phyloP scores from a whole-genome alignment of 2,113 vertebrate species.

The Pelodiscus sinensis region DNA sequence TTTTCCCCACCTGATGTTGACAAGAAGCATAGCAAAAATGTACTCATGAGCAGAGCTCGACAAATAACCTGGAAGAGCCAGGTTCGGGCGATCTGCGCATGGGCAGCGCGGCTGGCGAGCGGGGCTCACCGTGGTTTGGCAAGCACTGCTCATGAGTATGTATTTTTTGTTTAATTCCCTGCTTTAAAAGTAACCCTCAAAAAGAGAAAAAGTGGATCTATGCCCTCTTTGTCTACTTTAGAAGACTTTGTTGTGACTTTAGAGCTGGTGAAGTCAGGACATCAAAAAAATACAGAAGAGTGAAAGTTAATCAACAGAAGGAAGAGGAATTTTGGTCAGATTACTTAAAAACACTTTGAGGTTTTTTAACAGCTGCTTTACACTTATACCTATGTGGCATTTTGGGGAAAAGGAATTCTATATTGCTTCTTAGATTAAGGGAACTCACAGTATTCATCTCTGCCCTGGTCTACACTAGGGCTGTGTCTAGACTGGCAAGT shows the following conservation, averaged over 20 bases:
- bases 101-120: no score
- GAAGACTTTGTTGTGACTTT: not conserved
- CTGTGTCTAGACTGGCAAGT: no score
- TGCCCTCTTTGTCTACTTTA: not conserved
- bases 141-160: not conserved
- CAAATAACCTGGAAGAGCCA: no score
- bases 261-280: not conserved
- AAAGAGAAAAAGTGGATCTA: not conserved
- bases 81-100: no score
- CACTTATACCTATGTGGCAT: not conserved
- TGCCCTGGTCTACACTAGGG: no score
- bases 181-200: not conserved
- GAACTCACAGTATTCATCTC: not conserved
- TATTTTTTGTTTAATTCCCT: not conserved
- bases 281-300: not conserved
- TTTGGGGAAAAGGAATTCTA: not conserved
- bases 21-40: not conserved
- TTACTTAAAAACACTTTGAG: not conserved
- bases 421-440: not conserved
- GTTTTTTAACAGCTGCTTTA: not conserved
- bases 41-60: no score
- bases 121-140: no score
- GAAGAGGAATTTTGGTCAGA: not conserved
- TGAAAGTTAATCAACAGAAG: not conserved
- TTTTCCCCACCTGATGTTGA: not conserved